phyloP scores from a whole-genome alignment of 2,113 vertebrate genomes.

The Chiloscyllium plagiosum region DNA sequence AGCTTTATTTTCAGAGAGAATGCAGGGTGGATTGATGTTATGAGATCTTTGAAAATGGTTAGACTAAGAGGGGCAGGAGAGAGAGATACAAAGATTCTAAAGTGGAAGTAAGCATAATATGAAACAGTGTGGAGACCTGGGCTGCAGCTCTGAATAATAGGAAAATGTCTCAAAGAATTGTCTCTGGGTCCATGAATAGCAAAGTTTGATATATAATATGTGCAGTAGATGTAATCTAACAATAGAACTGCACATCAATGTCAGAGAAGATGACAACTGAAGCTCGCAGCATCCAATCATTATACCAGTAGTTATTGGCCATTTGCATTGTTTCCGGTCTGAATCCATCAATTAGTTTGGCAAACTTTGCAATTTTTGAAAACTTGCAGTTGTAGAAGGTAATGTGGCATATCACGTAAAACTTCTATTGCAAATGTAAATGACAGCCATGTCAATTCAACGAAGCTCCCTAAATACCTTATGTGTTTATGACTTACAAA shows the following conservation, averaged over 20 bases:
- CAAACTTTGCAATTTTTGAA: neutral
- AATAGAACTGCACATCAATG: neutral
- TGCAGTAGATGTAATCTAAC: neutral
- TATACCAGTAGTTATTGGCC: neutral
- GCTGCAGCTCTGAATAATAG: neutral
- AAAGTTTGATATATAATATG: neutral
- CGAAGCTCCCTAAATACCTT: neutral
- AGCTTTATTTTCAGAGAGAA: neutral
- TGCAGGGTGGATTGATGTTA: neutral
- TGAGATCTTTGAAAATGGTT: neutral
- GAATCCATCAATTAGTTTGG: neutral
- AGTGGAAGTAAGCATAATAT: neutral
- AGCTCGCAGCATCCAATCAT: neutral
- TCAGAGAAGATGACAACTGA: neutral
- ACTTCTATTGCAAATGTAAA: neutral
- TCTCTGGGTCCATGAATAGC: neutral
- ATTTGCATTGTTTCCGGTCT: neutral
- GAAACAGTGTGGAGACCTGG: neutral
- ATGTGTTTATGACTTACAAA: neutral
- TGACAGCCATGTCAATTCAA: neutral
- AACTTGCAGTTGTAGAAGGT: neutral
- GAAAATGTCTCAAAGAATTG: neutral
- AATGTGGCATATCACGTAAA: neutral
- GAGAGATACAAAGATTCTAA: neutral
- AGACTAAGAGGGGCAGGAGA: neutral